Evolutionary conservation across 2,888 invertebrate genomes (phyloP).

Genomic region (Suillia variegata): DNA sequence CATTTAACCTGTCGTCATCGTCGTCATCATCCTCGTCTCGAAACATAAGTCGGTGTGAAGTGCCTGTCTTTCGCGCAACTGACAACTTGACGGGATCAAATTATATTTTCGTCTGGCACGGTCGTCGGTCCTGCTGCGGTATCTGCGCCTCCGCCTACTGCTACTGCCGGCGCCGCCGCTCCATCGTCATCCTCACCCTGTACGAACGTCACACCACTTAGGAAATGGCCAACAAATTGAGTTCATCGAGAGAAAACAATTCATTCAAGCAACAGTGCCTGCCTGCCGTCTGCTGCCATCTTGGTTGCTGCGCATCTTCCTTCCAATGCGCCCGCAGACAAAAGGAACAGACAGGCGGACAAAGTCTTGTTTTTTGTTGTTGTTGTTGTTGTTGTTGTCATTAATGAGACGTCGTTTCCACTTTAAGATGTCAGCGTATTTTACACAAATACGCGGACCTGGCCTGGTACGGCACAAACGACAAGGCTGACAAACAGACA

Average conservation of each 20-base stretch:
- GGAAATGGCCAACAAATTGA: background rate
- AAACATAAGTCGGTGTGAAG: background rate
- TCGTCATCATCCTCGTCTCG: background rate
- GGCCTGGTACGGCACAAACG: constrained; percentile 12
- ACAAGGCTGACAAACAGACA: too few species aligned
- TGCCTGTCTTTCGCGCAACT: too few species aligned
- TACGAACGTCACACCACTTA: background rate
- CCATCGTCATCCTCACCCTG: too few species aligned
- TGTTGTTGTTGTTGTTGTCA: constrained; percentile 37
- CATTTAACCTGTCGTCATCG: constrained; percentile 49
- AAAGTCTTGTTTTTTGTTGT: background rate
- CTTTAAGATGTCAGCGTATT: constrained; percentile 51
- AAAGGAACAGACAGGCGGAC: background rate
- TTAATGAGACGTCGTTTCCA: constrained; percentile 58
- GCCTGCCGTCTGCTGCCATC: too few species aligned
- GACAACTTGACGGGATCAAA: background rate
- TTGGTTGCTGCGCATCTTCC: constrained; percentile 2
- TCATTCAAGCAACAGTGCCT: too few species aligned
- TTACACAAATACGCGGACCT: constrained; percentile 19
- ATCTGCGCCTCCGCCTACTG: background rate
- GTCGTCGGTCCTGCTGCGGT: background rate
- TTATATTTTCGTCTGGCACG: background rate
- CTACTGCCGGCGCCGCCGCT: too few species aligned
- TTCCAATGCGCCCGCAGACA: background rate
- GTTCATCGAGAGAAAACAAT: constrained; percentile 16